phyloP scores from a whole-genome alignment of 2,797 vertebrate genomes.

The Caiman crocodilus region DNA sequence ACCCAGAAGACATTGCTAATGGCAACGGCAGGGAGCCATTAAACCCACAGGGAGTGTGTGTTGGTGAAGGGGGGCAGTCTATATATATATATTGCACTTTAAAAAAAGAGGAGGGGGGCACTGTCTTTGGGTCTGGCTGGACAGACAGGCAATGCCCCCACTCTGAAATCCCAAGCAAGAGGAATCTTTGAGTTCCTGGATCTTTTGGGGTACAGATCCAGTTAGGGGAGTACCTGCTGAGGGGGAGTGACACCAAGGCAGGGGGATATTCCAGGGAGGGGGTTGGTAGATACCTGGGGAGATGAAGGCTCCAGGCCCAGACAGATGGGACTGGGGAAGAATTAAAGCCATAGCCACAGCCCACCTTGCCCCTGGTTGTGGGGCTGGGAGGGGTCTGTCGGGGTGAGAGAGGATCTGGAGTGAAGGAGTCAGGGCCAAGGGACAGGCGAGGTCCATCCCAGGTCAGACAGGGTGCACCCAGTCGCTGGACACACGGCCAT shows the following conservation, averaged over 20 bases:
- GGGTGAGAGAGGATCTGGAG: no score
- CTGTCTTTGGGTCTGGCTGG: background rate
- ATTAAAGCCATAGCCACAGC: background rate
- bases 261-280: no score
- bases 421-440: no score
- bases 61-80: no score
- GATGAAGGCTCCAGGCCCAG: no score
- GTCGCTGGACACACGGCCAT: slow-evolving; percentile 46
- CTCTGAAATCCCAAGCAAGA: background rate
- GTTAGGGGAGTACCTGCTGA: background rate
- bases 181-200: background rate
- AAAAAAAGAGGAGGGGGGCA: background rate
- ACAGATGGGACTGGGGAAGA: background rate
- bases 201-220: background rate
- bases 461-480: slow-evolving; percentile 44
- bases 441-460: background rate
- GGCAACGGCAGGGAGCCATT: no score
- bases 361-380: background rate
- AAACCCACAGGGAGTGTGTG: slow-evolving; percentile 4
- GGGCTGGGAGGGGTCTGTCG: background rate
- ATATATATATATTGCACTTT: slow-evolving; percentile 16
- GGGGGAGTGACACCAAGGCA: no score
- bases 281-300: background rate
- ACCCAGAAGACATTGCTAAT: no score
- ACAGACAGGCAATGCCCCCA: background rate